phyloP scores from a whole-genome alignment of 2,113 vertebrate genomes.

The Thalassoma bifasciatum region DNA sequence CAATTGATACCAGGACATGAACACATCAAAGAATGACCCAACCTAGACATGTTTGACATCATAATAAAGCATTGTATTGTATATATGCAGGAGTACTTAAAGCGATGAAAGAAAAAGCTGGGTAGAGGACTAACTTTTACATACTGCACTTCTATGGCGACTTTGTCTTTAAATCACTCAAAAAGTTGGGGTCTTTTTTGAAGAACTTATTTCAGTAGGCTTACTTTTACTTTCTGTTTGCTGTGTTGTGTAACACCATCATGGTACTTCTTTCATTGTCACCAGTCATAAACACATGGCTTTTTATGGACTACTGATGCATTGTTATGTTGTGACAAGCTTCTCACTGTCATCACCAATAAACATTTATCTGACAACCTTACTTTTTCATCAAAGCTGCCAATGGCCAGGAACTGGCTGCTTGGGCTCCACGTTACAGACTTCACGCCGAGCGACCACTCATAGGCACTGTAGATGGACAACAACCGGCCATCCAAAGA shows the following conservation, averaged over 20 bases:
- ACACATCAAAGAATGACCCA: neutral
- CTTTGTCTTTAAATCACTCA: too few relatives aligned
- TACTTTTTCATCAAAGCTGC: constrained; percentile 98
- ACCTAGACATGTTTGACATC: neutral
- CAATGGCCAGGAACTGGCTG: constrained; percentile 95
- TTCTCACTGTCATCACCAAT: neutral
- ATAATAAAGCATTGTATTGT: too few relatives aligned
- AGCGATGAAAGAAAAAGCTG: too few relatives aligned
- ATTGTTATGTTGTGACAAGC: neutral
- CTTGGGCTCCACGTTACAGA: constrained; percentile 93
- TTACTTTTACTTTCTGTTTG: too few relatives aligned
- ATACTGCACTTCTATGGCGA: too few relatives aligned
- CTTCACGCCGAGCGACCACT: constrained; percentile 95
- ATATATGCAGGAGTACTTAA: too few relatives aligned
- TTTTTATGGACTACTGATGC: neutral
- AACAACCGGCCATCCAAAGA: constrained; percentile 94
- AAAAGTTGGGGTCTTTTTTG: too few relatives aligned
- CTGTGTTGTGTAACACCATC: neutral
- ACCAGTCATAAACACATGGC: neutral
- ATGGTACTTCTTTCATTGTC: neutral
- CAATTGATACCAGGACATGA: neutral
- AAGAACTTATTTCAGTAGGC: too few relatives aligned
- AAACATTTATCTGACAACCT: neutral
- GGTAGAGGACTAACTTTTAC: too few relatives aligned
- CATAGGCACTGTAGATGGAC: constrained; percentile 88